Conservation (phyloP, 2,113 vertebrate genomes). For the Elephas maximus region DNA sequence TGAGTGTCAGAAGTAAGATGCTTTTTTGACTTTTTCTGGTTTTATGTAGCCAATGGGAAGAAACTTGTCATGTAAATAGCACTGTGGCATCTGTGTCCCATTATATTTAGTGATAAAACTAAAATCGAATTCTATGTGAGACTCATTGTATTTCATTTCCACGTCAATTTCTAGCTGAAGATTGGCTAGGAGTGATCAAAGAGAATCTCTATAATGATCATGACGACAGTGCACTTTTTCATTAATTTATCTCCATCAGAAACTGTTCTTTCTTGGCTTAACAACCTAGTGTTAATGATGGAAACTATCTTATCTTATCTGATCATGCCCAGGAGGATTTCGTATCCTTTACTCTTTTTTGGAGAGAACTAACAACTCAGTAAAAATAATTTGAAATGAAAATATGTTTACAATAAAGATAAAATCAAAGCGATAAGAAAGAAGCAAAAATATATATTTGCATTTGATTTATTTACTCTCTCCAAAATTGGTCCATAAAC, state of each 20-base stretch:
- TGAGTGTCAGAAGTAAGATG: neutral
- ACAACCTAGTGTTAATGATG: too few relatives aligned
- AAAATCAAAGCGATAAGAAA: conserved; percentile 41
- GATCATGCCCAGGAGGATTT: neutral
- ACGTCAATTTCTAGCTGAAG: conserved; percentile 3
- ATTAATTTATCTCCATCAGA: neutral
- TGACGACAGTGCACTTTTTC: neutral
- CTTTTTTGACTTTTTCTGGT: neutral
- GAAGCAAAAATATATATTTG: neutral
- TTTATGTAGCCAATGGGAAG: neutral
- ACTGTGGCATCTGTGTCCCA: neutral
- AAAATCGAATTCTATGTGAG: neutral
- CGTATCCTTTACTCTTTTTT: neutral
- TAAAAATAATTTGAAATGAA: conserved; percentile 36
- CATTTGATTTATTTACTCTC: neutral
- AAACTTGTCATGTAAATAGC: neutral
- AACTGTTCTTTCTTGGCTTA: neutral
- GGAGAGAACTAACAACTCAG: neutral
- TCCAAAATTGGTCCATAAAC: neutral
- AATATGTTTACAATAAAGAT: neutral
- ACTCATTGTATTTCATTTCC: neutral
- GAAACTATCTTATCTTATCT: neutral
- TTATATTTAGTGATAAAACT: neutral
- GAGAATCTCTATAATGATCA: neutral
- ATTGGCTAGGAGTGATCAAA: neutral